phyloP scores from a whole-genome alignment of 1,140 invertebrate genomes.

The Trichomalopsis sarcophagae region DNA sequence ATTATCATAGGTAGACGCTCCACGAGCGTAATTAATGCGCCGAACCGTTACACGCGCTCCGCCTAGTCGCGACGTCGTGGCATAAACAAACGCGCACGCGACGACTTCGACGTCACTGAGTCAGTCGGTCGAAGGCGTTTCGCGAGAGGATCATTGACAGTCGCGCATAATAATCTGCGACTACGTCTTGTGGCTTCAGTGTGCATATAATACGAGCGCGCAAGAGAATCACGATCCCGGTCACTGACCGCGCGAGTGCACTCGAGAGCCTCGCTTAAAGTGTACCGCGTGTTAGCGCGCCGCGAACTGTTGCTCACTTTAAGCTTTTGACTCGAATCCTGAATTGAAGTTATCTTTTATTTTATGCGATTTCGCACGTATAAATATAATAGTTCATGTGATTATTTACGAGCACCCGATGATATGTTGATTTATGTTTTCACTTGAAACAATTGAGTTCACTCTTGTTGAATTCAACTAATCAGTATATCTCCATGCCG shows the following conservation, averaged over 20 bases:
- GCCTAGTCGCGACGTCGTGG: not conserved
- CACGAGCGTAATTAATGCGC: not conserved
- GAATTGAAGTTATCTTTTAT: not conserved
- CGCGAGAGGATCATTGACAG: slow-evolving; percentile 20
- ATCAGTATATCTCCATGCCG: too few relatives aligned
- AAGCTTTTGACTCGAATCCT: not conserved
- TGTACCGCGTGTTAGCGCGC: not conserved
- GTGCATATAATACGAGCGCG: slow-evolving; percentile 2
- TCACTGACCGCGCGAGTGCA: slow-evolving; percentile 53
- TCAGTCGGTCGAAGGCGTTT: slow-evolving; percentile 37
- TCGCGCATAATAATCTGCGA: slow-evolving; percentile 46
- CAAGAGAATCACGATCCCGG: slow-evolving; percentile 51
- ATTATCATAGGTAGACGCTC: slow-evolving; percentile 12
- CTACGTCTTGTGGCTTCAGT: slow-evolving; percentile 19
- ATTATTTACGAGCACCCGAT: too few relatives aligned
- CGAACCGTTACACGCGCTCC: not conserved
- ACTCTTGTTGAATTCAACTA: too few relatives aligned
- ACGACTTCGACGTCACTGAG: slow-evolving; percentile 1
- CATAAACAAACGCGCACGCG: slow-evolving; percentile 38
- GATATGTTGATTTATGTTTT: too few relatives aligned
- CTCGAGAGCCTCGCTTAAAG: not conserved
- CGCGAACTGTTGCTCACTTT: not conserved
- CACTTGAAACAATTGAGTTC: too few relatives aligned
- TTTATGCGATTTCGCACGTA: not conserved
- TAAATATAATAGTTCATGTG: too few relatives aligned